Percentiles rank a stretch among this genome's conserved stretches.
These are phyloP conservation scores for Camptogramma bilineatum DNA, from an alignment of 2,888 invertebrate species.

Conservation along the genomic window DNA sequence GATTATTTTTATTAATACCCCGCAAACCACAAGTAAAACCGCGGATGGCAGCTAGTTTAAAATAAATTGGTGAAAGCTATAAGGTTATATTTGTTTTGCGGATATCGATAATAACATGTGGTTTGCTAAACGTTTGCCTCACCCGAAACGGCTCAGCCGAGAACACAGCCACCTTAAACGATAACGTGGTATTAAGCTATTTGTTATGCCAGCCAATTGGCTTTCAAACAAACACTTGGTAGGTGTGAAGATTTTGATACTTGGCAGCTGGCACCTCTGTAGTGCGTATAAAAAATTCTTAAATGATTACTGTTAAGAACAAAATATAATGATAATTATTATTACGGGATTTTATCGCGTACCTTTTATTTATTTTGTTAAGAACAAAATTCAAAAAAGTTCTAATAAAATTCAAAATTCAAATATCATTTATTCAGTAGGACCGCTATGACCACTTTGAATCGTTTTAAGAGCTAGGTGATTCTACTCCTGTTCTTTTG, in stretches of 20 bases:
- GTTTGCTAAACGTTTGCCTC: slow-evolving; percentile 66
- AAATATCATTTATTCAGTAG: too few species aligned
- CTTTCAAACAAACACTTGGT: slow-evolving; percentile 62
- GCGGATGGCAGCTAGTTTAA: not conserved
- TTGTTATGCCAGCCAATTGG: slow-evolving; percentile 75
- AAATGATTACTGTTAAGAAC: too few species aligned
- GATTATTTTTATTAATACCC: too few species aligned
- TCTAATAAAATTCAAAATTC: too few species aligned
- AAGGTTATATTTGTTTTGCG: slow-evolving; percentile 67
- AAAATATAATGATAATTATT: not conserved
- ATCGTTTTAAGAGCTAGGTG: too few species aligned
- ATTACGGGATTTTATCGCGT: too few species aligned
- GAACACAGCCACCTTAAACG: slow-evolving; percentile 76
- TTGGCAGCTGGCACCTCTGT: slow-evolving; percentile 34
- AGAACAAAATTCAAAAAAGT: too few species aligned
- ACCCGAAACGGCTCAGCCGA: slow-evolving; percentile 63
- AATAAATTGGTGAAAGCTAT: slow-evolving; percentile 34
- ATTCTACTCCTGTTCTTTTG: too few species aligned
- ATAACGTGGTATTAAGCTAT: slow-evolving; percentile 82
- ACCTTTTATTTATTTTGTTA: too few species aligned
- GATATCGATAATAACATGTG: slow-evolving; percentile 72
- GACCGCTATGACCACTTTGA: too few species aligned
- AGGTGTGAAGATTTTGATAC: slow-evolving; percentile 53
- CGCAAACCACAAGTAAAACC: too few species aligned
- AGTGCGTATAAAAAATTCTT: not conserved